phyloP scores from a whole-genome alignment of 2,113 vertebrate species.

The Oreochromis niloticus region DNA sequence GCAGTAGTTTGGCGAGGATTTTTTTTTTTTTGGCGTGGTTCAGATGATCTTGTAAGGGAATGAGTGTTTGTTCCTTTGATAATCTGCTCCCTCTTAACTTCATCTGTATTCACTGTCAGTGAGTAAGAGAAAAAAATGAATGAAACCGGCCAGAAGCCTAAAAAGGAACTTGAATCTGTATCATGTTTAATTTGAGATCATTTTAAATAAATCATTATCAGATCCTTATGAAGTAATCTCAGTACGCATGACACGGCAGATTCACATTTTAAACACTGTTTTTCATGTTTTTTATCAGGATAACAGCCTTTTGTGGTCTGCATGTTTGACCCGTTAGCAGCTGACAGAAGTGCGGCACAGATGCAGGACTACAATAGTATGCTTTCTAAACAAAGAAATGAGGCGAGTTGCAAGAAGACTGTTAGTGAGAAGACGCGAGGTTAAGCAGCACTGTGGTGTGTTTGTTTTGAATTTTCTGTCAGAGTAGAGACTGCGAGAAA shows the following conservation, averaged over 20 bases:
- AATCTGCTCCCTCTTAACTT: background rate
- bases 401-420: background rate
- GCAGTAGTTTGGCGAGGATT: background rate
- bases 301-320: background rate
- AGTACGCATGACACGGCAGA: background rate
- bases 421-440: background rate
- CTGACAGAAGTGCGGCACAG: background rate
- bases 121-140: background rate
- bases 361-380: background rate
- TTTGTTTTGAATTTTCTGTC: background rate
- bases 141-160: background rate
- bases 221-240: background rate
- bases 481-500: background rate
- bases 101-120: background rate
- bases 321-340: background rate
- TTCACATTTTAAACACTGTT: background rate
- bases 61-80: background rate
- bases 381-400: background rate
- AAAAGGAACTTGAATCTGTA: background rate
- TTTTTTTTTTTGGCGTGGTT: background rate
- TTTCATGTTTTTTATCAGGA: background rate
- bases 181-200: background rate
- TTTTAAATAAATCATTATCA: background rate
- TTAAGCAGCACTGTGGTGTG: background rate
- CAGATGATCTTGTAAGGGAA: background rate